Evolutionary conservation across 2,888 invertebrate species (phyloP).

Genomic region (Dioctria linearis): DNA sequence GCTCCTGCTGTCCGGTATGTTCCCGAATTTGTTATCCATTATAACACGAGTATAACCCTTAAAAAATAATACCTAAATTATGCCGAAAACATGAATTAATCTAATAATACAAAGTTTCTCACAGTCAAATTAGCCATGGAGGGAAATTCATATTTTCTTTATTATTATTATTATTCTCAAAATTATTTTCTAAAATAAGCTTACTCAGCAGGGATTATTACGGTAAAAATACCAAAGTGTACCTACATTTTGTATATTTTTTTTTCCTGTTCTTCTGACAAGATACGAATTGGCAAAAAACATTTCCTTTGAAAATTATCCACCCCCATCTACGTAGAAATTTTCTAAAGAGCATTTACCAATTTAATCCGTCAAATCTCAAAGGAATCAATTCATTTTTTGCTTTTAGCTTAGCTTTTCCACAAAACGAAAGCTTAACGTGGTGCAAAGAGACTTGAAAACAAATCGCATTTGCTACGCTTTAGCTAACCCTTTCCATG

Average conservation of each 20-base stretch:
- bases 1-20: too few relatives aligned
- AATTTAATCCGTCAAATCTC: background rate
- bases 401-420: background rate
- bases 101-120: too few relatives aligned
- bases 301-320: background rate
- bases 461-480: conserved; percentile 21
- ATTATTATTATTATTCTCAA: too few relatives aligned
- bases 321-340: background rate
- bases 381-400: background rate
- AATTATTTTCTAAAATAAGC: too few relatives aligned
- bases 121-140: too few relatives aligned
- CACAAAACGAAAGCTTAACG: background rate
- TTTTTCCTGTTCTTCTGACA: background rate
- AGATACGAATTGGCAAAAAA: background rate
- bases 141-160: too few relatives aligned
- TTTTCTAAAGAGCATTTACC: conserved; percentile 3
- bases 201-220: background rate
- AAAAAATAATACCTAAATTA: too few relatives aligned
- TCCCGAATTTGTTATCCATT: too few relatives aligned
- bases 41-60: too few relatives aligned
- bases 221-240: background rate
- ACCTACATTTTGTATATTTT: background rate
- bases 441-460: background rate
- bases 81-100: too few relatives aligned
- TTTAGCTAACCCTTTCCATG: conserved; percentile 16